phyloP scores from a whole-genome alignment of 2,888 invertebrate genomes.

The Zygaena filipendulae region DNA sequence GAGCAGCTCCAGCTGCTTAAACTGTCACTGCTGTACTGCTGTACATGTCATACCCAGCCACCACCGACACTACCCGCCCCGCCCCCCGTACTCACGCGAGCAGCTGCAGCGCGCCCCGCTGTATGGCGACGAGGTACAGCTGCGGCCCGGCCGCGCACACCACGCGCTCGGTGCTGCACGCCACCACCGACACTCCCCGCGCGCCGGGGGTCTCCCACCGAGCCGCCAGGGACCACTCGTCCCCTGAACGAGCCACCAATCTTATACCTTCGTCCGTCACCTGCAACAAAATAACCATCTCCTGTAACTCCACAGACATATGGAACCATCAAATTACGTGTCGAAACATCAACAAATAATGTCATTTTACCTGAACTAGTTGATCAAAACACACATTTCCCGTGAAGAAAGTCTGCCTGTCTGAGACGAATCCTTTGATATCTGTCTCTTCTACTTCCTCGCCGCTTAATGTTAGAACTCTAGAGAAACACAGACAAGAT shows the following conservation, averaged over 20 bases:
- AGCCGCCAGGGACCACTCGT: slow-evolving; percentile 52
- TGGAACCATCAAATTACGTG: neutral
- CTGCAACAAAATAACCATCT: slow-evolving; percentile 25
- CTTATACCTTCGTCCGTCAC: slow-evolving; percentile 65
- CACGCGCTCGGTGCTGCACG: slow-evolving; percentile 82
- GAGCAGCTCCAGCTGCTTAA: slow-evolving; percentile 9
- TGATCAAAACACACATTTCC: slow-evolving; percentile 89
- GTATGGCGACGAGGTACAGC: slow-evolving; percentile 46
- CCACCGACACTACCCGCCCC: too few relatives aligned
- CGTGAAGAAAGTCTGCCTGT: slow-evolving; percentile 94
- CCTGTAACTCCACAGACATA: neutral
- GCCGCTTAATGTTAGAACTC: slow-evolving; percentile 88
- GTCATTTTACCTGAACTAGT: slow-evolving; percentile 65
- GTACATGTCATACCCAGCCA: neutral
- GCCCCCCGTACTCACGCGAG: slow-evolving; percentile 25
- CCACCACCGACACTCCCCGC: slow-evolving; percentile 88
- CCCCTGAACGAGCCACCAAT: slow-evolving; percentile 41
- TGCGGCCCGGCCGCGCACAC: slow-evolving; percentile 90
- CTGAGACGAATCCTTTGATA: slow-evolving; percentile 89
- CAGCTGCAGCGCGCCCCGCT: slow-evolving; percentile 20
- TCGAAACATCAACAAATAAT: neutral
- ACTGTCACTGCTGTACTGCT: too few relatives aligned
- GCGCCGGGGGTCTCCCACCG: slow-evolving; percentile 79
- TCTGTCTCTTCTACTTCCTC: slow-evolving; percentile 99
- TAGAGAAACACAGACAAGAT: too few relatives aligned